A percentile compares a stretch with the other conserved stretches of the same genome.
phyloP scores from a whole-genome alignment of 2,797 vertebrate genomes.

The Paratrypauchen microcephalus region DNA sequence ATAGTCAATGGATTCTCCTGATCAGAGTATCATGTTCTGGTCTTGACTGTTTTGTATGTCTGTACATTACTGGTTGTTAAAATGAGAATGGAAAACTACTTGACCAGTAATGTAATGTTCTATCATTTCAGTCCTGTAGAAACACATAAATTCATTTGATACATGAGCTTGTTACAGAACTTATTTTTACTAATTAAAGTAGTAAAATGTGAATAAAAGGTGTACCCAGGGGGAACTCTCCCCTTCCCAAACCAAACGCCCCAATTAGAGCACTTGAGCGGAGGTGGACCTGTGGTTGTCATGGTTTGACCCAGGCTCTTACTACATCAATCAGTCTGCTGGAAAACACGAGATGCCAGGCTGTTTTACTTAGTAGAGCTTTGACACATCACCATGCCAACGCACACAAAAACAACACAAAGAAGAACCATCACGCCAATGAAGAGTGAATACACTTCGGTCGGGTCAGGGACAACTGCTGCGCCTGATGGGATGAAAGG shows the following conservation, averaged over 20 bases:
- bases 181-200: neutral
- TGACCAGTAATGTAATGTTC: neutral
- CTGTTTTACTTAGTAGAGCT: conserved; percentile 49
- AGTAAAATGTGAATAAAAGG: neutral
- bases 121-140: neutral
- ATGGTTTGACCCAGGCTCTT: conserved; percentile 57
- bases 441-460: conserved; percentile 57
- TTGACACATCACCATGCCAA: conserved; percentile 64
- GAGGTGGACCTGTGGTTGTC: conserved; percentile 55
- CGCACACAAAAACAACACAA: conserved; percentile 73
- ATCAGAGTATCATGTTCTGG: no score
- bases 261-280: conserved; percentile 52
- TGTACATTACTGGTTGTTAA: neutral
- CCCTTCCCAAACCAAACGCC: conserved; percentile 53
- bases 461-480: conserved; percentile 50
- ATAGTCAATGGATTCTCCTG: no score
- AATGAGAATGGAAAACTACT: neutral
- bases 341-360: conserved; percentile 52
- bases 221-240: conserved; percentile 12
- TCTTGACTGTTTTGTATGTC: neutral
- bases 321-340: conserved; percentile 50
- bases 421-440: conserved; percentile 36
- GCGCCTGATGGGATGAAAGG: conserved; percentile 44
- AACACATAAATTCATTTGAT: neutral
- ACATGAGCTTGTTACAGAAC: neutral